Evolutionary conservation across 2,888 invertebrate species (phyloP).

Genomic region (Melolontha melolontha): DNA sequence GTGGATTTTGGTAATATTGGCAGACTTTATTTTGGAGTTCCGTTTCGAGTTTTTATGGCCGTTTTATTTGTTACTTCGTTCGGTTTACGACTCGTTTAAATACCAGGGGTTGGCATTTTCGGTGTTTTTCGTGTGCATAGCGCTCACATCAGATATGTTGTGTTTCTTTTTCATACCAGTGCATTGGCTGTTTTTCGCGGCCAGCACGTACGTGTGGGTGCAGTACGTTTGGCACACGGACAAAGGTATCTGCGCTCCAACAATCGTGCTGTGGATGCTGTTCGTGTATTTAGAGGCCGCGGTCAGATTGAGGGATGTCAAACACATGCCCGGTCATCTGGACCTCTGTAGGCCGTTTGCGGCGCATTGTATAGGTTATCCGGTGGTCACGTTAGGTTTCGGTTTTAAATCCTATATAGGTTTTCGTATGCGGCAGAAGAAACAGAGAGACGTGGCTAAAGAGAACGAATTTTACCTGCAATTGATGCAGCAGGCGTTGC

Average conservation of each 20-base stretch:
- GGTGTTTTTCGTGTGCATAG: slow-evolving; percentile 97
- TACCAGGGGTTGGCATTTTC: slow-evolving; percentile 99
- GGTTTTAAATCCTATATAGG: slow-evolving; percentile 94
- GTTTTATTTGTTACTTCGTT: slow-evolving; percentile 95
- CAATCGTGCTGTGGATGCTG: slow-evolving; percentile 92
- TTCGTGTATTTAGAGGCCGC: slow-evolving; percentile 96
- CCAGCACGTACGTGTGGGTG: slow-evolving; percentile 99
- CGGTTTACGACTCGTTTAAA: slow-evolving; percentile 97
- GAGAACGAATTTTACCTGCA: slow-evolving; percentile 96
- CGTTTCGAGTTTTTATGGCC: slow-evolving; percentile 99
- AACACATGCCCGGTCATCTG: slow-evolving; percentile 86
- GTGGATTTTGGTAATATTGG: slow-evolving; percentile 94
- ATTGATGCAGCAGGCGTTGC: slow-evolving; percentile 90
- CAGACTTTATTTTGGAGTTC: slow-evolving; percentile 97
- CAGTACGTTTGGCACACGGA: slow-evolving; percentile 99
- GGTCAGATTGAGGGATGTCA: slow-evolving; percentile 84
- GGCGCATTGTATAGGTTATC: slow-evolving; percentile 91
- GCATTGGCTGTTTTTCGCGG: slow-evolving; percentile 97
- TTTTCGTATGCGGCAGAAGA: slow-evolving; percentile 89
- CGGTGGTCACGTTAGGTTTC: slow-evolving; percentile 94
- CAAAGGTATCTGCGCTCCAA: slow-evolving; percentile 92
- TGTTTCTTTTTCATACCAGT: slow-evolving; percentile 99
- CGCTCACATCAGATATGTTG: slow-evolving; percentile 97
- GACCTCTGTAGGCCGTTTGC: slow-evolving; percentile 96
- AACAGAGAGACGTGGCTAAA: slow-evolving; percentile 92